Conservation (phyloP, 2,797 vertebrate species). For the Lagodon rhomboides region DNA sequence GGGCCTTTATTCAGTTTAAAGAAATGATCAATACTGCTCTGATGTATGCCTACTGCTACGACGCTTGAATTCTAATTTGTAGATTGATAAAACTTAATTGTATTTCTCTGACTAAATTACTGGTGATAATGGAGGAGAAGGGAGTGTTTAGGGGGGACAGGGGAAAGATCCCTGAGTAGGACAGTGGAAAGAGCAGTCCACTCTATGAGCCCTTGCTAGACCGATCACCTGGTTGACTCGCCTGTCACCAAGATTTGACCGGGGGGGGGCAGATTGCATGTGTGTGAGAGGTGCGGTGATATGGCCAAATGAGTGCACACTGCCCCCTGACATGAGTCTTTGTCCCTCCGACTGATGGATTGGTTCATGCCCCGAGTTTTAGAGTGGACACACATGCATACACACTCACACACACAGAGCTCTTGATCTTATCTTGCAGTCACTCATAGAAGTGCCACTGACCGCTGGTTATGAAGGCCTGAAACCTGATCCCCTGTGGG, state of each 20-base stretch:
- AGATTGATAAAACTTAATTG: neutral
- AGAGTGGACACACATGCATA: slow-evolving; percentile 78
- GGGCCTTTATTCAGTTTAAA: neutral
- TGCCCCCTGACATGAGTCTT: slow-evolving; percentile 89
- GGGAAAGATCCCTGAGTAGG: neutral
- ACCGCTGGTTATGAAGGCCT: slow-evolving; percentile 68
- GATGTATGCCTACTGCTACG: neutral
- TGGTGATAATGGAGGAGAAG: neutral
- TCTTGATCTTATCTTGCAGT: slow-evolving; percentile 88
- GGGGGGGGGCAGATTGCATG: slow-evolving; percentile 13
- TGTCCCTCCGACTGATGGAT: slow-evolving; percentile 91
- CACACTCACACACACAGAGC: slow-evolving; percentile 55
- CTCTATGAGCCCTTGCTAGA: slow-evolving; percentile 62
- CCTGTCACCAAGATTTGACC: slow-evolving; percentile 65
- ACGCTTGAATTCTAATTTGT: neutral
- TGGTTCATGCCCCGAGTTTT: slow-evolving; percentile 79
- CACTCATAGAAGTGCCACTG: slow-evolving; percentile 81
- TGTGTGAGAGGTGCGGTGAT: slow-evolving; percentile 64
- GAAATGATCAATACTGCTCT: neutral
- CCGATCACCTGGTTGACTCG: slow-evolving; percentile 38
- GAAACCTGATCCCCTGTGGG: slow-evolving; percentile 72
- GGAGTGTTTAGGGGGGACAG: neutral
- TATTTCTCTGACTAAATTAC: neutral
- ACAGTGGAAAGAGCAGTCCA: slow-evolving; percentile 33
- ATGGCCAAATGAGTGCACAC: slow-evolving; percentile 82